Evolutionary conservation across 2,888 invertebrate genomes (phyloP).

Genomic region (Stenotaenia linearis): DNA sequence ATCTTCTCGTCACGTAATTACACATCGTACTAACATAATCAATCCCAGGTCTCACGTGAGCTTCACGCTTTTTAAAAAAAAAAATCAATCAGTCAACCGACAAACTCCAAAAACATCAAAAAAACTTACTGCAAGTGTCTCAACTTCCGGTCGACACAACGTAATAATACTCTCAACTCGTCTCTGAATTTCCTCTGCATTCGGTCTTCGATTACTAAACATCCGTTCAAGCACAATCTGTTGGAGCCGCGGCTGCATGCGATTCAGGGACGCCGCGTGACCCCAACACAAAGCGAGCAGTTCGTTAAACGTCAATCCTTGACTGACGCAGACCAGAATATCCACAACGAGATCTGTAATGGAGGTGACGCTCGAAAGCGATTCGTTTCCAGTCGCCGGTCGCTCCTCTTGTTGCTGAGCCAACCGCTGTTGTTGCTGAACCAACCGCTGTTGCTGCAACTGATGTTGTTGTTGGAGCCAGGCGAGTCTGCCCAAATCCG

Average conservation of each 20-base stretch:
- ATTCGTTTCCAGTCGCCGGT: not conserved
- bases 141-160: constrained; percentile 37
- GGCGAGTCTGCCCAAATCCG: not conserved
- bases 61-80: constrained; percentile 39
- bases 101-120: not conserved
- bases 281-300: constrained; percentile 47
- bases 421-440: not conserved
- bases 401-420: not conserved
- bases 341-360: constrained; percentile 43
- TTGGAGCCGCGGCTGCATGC: constrained; percentile 50
- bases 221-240: constrained; percentile 51
- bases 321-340: constrained; percentile 43
- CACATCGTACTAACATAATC: constrained; percentile 48
- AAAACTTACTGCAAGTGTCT: constrained; percentile 50
- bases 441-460: not conserved
- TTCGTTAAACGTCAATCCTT: constrained; percentile 48
- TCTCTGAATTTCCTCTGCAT: constrained; percentile 47
- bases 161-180: constrained; percentile 46
- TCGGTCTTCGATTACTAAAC: constrained; percentile 48
- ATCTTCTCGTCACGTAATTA: constrained; percentile 45
- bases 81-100: not conserved
- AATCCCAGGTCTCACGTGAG: constrained; percentile 46
- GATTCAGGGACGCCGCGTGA: constrained; percentile 49
- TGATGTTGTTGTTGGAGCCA: not conserved
- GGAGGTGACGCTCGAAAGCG: not conserved